Base-by-base conservation (phyloP, 2,888 invertebrate species). In the Fragum sueziense region DNA sequence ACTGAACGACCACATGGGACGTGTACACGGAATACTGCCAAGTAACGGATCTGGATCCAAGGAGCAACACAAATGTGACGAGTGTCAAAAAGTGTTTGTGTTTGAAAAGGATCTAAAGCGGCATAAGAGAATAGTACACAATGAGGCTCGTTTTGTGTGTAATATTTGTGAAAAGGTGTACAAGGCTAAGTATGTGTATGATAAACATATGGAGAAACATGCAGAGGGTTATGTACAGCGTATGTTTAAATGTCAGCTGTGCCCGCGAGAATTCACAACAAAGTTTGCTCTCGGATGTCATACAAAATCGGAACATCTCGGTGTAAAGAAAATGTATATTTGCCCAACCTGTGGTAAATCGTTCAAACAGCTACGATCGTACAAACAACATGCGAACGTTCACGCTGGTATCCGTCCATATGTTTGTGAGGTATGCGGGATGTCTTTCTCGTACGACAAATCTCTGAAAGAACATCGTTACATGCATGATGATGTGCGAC, bases 401-500 rank as follows among this genome's bases (percentile, higher is more conserved):
- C 91, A 91, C 77, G 80, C 88, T 20, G 90, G 90, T 14, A 87
- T 89, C 7, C 85, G 86, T 61, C 90, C 90, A 9, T 89, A 88
- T 73, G 80, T 86, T 14, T 91, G 91, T 86, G 89, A 90, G 20
- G 77, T 89, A n/a, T 91, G 91, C 82, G 87, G 86, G 0, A 84
- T 82, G 71, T 82, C 86, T 0, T 91, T 91, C 74, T 86, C 90
- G 0, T 90, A 90, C 76, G 89, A 90, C 76, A 90, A 89, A 68
- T 90, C 90, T 0, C 67, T 91, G 47, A 87, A 88, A 67, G 89
- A 90, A 65, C 92, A 93, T 85, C 89, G 88, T 29, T 91, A 90
- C 78, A 91, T 92, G 84, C 93, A 93, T 76, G 86, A 91, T 69
- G 90, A 91, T 41, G 85, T 88, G 7, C 89, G 91, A 52, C 86